These are phyloP conservation scores for Hipparchia sbordonii DNA, from an alignment of 2,888 invertebrate genomes.

Conservation along the genomic window DNA sequence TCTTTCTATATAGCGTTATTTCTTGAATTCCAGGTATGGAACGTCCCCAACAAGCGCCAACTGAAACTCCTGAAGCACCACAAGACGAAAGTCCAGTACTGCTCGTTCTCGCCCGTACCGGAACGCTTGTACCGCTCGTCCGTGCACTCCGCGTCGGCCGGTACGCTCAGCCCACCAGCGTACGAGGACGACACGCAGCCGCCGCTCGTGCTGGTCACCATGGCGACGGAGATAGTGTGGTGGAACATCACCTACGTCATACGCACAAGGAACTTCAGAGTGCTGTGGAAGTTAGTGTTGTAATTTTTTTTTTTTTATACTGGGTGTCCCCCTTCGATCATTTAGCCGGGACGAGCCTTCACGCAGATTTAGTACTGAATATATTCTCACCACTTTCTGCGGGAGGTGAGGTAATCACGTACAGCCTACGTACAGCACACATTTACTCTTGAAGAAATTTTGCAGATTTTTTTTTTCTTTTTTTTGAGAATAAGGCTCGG, in stretches of 20 bases:
- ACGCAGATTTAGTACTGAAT: too few species aligned
- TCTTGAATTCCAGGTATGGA: conserved; percentile 69
- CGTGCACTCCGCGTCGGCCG: conserved; percentile 31
- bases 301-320: background rate
- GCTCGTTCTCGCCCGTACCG: conserved; percentile 78
- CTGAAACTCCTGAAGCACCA: conserved; percentile 75
- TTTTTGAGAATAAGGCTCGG: too few species aligned
- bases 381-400: too few species aligned
- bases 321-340: too few species aligned
- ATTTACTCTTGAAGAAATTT: too few species aligned
- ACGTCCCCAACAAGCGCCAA: conserved; percentile 66
- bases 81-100: conserved; percentile 78
- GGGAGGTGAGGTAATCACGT: too few species aligned
- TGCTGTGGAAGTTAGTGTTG: conserved; percentile 20
- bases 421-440: too few species aligned
- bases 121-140: conserved; percentile 57
- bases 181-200: conserved; percentile 57
- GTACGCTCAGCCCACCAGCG: conserved; percentile 11
- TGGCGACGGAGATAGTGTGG: conserved; percentile 83
- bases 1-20: background rate
- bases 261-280: conserved; percentile 46
- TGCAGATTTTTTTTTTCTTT: too few species aligned
- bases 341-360: too few species aligned
- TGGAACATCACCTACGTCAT: conserved; percentile 78
- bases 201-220: conserved; percentile 79